Conservation (phyloP, 2,797 vertebrate species). For the Acanthurus lineatus region DNA sequence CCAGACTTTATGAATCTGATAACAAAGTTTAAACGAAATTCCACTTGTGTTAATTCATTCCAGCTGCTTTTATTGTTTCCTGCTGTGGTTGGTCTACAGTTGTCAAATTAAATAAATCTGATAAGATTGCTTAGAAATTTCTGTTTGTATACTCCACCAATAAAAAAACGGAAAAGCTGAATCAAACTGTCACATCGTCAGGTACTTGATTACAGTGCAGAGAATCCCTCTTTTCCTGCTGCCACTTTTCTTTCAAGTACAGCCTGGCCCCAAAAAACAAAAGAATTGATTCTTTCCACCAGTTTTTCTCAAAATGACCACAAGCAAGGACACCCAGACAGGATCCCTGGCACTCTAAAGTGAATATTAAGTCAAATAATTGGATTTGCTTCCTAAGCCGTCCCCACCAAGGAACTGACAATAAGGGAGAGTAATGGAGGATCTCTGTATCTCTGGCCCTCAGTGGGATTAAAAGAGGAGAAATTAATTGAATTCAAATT, state of each 20-base stretch:
- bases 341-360: constrained; percentile 66
- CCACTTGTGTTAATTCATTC: constrained; percentile 13
- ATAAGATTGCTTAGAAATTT: constrained; percentile 28
- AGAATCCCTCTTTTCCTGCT: not conserved
- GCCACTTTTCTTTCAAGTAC: constrained; percentile 26
- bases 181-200: constrained; percentile 25
- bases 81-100: not conserved
- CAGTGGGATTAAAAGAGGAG: constrained; percentile 69
- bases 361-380: constrained; percentile 83
- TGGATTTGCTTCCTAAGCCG: constrained; percentile 78
- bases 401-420: constrained; percentile 65
- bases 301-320: constrained; percentile 62
- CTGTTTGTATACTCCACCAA: not conserved
- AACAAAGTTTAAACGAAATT: constrained; percentile 22
- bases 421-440: constrained; percentile 66
- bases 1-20: constrained; percentile 15
- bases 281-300: constrained; percentile 50
- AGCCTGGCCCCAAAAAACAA: constrained; percentile 23
- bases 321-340: constrained; percentile 62
- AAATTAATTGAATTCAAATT: constrained; percentile 81
- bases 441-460: constrained; percentile 74
- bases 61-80: constrained; percentile 20
- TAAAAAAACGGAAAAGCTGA: constrained; percentile 9
- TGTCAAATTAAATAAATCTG: constrained; percentile 35
- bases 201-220: constrained; percentile 7